These are phyloP conservation scores for Notodonta dromedarius DNA, from an alignment of 2,888 invertebrate species.

Conservation along the genomic window DNA sequence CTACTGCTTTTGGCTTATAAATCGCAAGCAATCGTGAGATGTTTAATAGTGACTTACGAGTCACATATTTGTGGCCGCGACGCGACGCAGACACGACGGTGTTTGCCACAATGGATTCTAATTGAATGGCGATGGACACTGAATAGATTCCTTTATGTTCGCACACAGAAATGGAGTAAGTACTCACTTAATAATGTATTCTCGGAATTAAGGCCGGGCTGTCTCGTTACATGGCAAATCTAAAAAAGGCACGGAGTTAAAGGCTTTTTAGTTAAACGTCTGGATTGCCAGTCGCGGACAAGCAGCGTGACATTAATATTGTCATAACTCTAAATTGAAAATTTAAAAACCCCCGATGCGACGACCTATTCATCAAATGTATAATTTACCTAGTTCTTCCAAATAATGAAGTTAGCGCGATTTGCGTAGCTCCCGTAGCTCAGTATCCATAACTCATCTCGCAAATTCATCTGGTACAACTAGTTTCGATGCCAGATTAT, in stretches of 20 bases:
- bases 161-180: conserved; percentile 3
- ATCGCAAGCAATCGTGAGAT: conserved; percentile 13
- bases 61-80: conserved; percentile 4
- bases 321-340: no score
- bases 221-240: not conserved
- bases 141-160: conserved; percentile 12
- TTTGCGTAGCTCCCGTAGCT: no score
- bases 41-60: conserved; percentile 7
- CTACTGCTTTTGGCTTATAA: conserved; percentile 13
- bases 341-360: no score
- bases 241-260: not conserved
- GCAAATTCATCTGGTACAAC: no score
- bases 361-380: no score
- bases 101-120: conserved; percentile 18
- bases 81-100: not conserved
- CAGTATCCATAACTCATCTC: no score
- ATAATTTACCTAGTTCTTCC: no score
- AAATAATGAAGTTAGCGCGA: no score
- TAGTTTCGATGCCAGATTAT: no score
- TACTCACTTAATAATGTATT: conserved; percentile 1
- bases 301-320: conserved; percentile 5
- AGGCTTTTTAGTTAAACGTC: conserved; percentile 1
- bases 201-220: not conserved
- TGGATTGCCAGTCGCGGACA: not conserved
- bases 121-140: conserved; percentile 20